A percentile compares a stretch with the other conserved stretches of the same genome.
Evolutionary conservation across 64 coral and sea anemone species (phyloP).

Genomic region (Dendrophyllia cribrosa): DNA sequence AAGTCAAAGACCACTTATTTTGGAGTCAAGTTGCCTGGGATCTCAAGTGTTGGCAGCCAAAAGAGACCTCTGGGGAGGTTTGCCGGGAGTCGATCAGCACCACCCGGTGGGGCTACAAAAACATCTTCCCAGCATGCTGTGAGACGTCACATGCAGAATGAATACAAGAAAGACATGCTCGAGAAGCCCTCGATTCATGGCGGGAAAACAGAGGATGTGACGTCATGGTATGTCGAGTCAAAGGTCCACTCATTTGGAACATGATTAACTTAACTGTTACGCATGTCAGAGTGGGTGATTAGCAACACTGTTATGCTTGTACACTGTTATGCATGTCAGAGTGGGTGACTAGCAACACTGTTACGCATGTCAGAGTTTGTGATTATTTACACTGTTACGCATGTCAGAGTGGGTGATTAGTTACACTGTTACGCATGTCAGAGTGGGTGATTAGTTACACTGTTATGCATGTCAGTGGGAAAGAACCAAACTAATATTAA

Average conservation of each 20-base stretch:
- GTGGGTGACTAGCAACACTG: too few relatives aligned
- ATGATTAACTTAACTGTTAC: neutral
- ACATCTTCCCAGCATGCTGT: slow-evolving; percentile 75
- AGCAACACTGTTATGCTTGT: too few relatives aligned
- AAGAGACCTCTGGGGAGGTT: slow-evolving; percentile 34
- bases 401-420: too few relatives aligned
- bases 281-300: too few relatives aligned
- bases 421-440: too few relatives aligned
- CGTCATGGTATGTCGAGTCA: slow-evolving; percentile 69
- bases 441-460: too few relatives aligned
- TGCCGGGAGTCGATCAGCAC: slow-evolving; percentile 71
- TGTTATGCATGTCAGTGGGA: too few relatives aligned
- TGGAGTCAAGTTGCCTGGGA: slow-evolving; percentile 90
- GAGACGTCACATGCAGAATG: slow-evolving; percentile 98
- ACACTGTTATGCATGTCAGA: too few relatives aligned
- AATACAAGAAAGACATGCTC: slow-evolving; percentile 60
- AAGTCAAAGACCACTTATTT: slow-evolving; percentile 89
- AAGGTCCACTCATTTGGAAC: neutral
- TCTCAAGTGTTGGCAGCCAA: slow-evolving; percentile 21
- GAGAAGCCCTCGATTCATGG: neutral
- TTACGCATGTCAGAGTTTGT: too few relatives aligned
- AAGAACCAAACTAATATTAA: neutral
- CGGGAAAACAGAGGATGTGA: slow-evolving; percentile 1
- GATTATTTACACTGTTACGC: too few relatives aligned
- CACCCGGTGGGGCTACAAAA: slow-evolving; percentile 66